Conservation (phyloP, 2,113 vertebrate genomes). For the Sphyrna mokarran region DNA sequence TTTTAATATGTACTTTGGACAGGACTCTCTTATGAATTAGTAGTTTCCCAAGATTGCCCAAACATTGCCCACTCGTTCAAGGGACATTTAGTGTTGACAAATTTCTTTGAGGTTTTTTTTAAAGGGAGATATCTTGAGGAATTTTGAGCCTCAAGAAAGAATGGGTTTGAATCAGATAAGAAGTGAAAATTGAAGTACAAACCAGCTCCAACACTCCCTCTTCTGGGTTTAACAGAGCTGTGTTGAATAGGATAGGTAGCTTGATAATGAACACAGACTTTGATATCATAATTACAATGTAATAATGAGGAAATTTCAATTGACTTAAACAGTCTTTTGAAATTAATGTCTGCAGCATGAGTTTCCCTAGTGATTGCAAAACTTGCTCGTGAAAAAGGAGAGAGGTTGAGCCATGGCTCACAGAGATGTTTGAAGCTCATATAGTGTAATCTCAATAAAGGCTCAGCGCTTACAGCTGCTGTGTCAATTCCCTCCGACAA, state of each 20-base stretch:
- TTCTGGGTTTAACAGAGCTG: neutral
- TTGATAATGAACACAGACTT: neutral
- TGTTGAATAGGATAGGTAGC: neutral
- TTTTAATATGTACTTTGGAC: neutral
- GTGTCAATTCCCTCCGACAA: neutral
- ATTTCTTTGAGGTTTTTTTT: neutral
- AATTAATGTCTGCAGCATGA: neutral
- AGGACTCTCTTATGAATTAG: neutral
- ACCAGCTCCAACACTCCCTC: neutral
- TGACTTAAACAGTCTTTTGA: neutral
- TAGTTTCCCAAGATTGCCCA: neutral
- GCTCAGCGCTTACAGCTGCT: neutral
- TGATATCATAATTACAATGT: neutral
- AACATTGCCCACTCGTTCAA: neutral
- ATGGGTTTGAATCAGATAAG: neutral
- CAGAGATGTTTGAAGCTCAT: neutral
- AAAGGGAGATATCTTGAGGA: neutral
- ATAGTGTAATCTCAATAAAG: neutral
- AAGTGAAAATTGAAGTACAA: neutral
- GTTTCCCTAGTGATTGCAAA: neutral
- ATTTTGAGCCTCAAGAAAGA: neutral
- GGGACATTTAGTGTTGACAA: neutral
- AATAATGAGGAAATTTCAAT: neutral
- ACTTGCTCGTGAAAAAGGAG: neutral
- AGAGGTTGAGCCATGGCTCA: neutral